Evolutionary conservation across 2,888 invertebrate genomes (phyloP), one percentile per base, ranked within the genome.

Genomic region (Biston stratarius): DNA sequence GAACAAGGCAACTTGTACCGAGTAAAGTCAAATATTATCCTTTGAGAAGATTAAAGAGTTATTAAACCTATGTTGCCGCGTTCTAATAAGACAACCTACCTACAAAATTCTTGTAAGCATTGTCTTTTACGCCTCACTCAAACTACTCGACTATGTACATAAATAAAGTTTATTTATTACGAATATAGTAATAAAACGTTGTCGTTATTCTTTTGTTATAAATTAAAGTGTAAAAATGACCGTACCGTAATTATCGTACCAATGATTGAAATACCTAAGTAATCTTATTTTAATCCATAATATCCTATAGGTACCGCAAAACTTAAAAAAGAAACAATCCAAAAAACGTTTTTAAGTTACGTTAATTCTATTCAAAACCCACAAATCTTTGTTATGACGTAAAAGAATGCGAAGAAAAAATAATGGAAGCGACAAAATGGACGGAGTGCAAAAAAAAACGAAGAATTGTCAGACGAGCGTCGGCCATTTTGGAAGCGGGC

Each of bases 1-100:
- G 87, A 90, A 88, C 88, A 89, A 88, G 85, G 84, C 87, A 90
- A 91, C 91, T 92, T 92, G 89, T 92, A 91, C 88, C 83, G 89
- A 89, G 88, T 88, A 80, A 90, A 92, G 85, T 91, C 91, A 89
- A 92, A 92, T 92, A 90, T 92, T 91, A 93, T 91, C 88, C 88
- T 87, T 85, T 74, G 83, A 82, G 84, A 81, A 87, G 90, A 92
- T 92, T 92, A 90, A 85, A 79, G 81, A 88, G 91, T 83, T 92
- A 90, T 90, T 90, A 92, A 91, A 91, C 81, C 83, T 83, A 86
- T 77, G 82, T 83, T 78, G 79, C 75, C 73, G 74, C 65, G 72
- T 77, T 69, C 70, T 71, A 71, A 70, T 67, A 70, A 73, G 73
- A 75, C 64, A 58, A 61, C 51, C 14, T 49, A 14, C n/a, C 42